Conservation (phyloP, 2,113 vertebrate species). For the Elephantulus edwardii region DNA sequence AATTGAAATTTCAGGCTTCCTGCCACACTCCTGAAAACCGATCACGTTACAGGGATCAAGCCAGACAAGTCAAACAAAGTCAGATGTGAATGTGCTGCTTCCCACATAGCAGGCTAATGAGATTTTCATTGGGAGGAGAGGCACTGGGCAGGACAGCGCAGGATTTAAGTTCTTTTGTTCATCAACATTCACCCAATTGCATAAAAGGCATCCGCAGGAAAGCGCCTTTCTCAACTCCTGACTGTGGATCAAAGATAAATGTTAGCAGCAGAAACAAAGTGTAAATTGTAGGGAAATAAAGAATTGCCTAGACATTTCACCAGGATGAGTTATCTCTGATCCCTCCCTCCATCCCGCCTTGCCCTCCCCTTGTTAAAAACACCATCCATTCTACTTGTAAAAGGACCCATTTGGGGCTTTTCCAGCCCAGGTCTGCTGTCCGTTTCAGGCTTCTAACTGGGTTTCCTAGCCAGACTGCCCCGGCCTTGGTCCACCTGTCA, state of each 20-base stretch:
- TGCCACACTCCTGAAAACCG: constrained; percentile 46
- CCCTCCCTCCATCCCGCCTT: background rate
- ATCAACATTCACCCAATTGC: constrained; percentile 20
- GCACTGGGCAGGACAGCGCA: background rate
- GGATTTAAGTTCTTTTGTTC: constrained; percentile 51
- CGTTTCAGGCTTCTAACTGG: background rate
- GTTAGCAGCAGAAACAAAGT: constrained; percentile 47
- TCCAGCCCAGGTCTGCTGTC: background rate
- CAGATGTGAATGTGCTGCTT: constrained; percentile 51
- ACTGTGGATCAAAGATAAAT: constrained; percentile 67
- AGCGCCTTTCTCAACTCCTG: constrained; percentile 47
- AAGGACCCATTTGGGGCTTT: background rate
- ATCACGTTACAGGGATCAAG: constrained; percentile 65
- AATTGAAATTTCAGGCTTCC: constrained; percentile 73
- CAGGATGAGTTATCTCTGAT: background rate
- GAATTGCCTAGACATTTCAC: constrained; percentile 21
- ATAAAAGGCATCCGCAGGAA: constrained; percentile 20
- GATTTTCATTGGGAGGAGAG: constrained; percentile 66
- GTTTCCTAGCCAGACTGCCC: background rate
- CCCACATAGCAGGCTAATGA: constrained; percentile 61
- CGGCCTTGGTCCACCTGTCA: background rate
- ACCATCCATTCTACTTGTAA: background rate
- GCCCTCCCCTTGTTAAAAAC: background rate
- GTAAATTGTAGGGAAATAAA: constrained; percentile 58
- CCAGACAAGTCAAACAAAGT: constrained; percentile 45